Evolutionary conservation across 92 coral and sea anemone genomes (phyloP).

Genomic region (Porites divaricata): DNA sequence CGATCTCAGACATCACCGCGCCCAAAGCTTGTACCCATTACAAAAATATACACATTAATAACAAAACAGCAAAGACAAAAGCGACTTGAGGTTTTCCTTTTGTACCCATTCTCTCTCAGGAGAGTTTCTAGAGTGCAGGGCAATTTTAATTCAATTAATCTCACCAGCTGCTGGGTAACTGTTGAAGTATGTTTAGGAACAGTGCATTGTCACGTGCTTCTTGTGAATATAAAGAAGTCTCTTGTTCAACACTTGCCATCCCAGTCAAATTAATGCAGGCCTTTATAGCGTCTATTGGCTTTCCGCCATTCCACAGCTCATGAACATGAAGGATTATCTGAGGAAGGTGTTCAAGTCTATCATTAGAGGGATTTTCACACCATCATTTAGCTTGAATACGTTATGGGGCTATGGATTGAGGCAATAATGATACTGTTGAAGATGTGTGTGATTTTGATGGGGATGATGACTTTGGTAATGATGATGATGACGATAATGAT

Average conservation of each 20-base stretch:
- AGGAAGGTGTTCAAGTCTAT: background rate
- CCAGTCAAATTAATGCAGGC: constrained; percentile 78
- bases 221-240: background rate
- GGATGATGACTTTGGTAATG: background rate
- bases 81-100: too few relatives aligned
- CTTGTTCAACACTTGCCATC: constrained; percentile 31
- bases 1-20: too few relatives aligned
- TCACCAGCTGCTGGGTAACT: constrained; percentile 77
- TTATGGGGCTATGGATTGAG: too few relatives aligned
- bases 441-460: background rate
- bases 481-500: too few relatives aligned
- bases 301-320: constrained; percentile 74
- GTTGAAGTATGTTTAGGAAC: constrained; percentile 83
- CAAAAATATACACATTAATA: too few relatives aligned
- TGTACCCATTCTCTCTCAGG: too few relatives aligned
- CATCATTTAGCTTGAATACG: too few relatives aligned
- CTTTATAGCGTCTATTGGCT: constrained; percentile 64
- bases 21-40: too few relatives aligned
- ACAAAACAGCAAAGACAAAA: too few relatives aligned
- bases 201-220: constrained; percentile 65
- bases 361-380: too few relatives aligned
- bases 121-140: too few relatives aligned
- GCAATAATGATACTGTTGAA: too few relatives aligned
- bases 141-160: background rate
- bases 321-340: constrained; percentile 73